Conservation (phyloP, 2,888 invertebrate genomes). For the Temnothorax unifasciatus region DNA sequence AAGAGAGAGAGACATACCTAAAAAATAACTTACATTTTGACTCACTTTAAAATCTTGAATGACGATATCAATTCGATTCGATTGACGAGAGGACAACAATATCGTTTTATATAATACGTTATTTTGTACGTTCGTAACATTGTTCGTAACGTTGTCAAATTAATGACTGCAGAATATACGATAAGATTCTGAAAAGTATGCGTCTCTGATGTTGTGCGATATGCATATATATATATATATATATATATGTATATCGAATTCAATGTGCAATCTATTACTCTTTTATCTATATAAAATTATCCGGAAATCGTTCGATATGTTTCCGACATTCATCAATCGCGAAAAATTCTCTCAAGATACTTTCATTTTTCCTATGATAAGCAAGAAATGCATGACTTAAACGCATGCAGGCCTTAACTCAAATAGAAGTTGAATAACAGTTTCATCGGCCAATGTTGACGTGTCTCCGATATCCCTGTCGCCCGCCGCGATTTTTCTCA, state of each 20-base stretch:
- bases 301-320: slow-evolving; percentile 10
- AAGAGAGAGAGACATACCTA: background rate
- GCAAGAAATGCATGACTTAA: slow-evolving; percentile 58
- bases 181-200: background rate
- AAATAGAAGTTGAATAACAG: slow-evolving; percentile 94
- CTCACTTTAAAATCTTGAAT: slow-evolving; percentile 20
- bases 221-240: no score
- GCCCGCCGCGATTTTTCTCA: slow-evolving; percentile 96
- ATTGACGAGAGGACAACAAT: background rate
- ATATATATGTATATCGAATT: background rate
- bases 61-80: background rate
- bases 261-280: slow-evolving; percentile 11
- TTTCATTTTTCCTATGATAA: slow-evolving; percentile 8
- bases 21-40: slow-evolving; percentile 27
- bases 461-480: slow-evolving; percentile 97
- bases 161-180: background rate
- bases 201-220: slow-evolving; percentile 10
- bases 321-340: background rate
- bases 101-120: background rate
- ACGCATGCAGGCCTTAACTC: slow-evolving; percentile 89
- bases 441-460: slow-evolving; percentile 97
- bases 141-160: background rate
- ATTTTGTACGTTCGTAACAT: slow-evolving; percentile 21
- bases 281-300: slow-evolving; percentile 16
- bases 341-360: slow-evolving; percentile 21